Evolutionary conservation across 2,113 vertebrate genomes (phyloP).

Genomic region (Tachysurus fulvidraco): DNA sequence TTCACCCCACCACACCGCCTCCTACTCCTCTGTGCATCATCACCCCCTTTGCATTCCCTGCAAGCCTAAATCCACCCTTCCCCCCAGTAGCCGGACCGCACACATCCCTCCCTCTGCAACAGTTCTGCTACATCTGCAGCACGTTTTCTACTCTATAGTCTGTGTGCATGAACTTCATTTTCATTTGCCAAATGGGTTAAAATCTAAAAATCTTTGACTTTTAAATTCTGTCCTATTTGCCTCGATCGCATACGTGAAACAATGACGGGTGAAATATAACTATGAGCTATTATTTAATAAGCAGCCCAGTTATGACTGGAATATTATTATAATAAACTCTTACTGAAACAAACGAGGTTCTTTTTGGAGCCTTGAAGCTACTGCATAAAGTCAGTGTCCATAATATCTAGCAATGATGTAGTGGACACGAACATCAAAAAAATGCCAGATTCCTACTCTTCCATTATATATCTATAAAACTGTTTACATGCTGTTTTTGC

Average conservation of each 20-base stretch:
- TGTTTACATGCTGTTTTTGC: no score
- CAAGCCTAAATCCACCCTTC: constrained; percentile 43
- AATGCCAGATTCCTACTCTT: no score
- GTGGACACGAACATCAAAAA: no score
- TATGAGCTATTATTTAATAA: not conserved
- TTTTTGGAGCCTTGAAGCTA: not conserved
- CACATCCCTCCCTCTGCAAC: constrained; percentile 14
- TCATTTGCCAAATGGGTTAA: not conserved
- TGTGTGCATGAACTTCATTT: constrained; percentile 4
- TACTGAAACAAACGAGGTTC: not conserved
- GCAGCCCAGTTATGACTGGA: not conserved
- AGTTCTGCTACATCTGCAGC: constrained; percentile 22
- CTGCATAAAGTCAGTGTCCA: not conserved
- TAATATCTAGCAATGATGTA: no score
- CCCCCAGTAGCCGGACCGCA: constrained; percentile 42
- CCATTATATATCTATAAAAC: no score
- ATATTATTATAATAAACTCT: not conserved
- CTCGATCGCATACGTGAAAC: not conserved
- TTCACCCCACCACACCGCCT: constrained; percentile 44
- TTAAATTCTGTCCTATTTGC: not conserved
- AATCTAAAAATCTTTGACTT: not conserved
- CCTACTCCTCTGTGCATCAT: constrained; percentile 42
- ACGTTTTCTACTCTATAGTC: not conserved
- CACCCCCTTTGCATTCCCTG: constrained; percentile 52
- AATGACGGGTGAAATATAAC: not conserved